Conservation (phyloP, 2,113 vertebrate species). For the Dendrocopos noguchii region DNA sequence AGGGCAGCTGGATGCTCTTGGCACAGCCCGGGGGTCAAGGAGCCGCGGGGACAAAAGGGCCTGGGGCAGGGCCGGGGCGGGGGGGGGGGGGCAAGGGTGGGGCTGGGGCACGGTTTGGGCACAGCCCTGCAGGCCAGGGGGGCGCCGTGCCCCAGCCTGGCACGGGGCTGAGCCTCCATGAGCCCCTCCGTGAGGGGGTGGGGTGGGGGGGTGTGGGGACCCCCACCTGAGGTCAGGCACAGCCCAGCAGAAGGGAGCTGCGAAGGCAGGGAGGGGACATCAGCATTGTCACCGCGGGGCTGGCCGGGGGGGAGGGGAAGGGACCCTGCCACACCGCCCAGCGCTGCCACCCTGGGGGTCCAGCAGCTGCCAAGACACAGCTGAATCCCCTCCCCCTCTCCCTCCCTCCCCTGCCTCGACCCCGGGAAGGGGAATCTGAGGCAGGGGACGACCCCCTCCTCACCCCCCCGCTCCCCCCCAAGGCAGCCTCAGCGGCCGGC, state of each 20-base stretch:
- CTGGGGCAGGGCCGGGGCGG: neutral
- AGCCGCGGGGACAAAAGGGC: neutral
- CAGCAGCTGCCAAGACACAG: fast-evolving
- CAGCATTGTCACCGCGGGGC: neutral
- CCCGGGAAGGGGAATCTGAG: neutral
- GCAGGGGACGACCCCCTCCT: no score
- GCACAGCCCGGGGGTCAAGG: neutral
- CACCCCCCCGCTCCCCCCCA: no score
- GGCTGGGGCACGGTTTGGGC: neutral
- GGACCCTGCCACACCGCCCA: neutral
- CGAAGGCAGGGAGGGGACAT: neutral
- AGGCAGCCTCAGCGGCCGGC: neutral
- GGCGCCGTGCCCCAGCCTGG: neutral
- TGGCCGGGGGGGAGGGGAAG: neutral
- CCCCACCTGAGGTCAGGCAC: neutral
- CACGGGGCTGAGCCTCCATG: neutral
- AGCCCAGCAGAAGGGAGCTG: no score
- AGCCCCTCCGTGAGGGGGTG: fast-evolving
- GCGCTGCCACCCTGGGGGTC: fast-evolving
- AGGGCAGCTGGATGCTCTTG: neutral
- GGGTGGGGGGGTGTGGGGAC: no score
- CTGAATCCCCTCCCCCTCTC: neutral
- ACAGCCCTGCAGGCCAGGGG: neutral
- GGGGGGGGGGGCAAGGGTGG: neutral
- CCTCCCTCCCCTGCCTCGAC: neutral